Evolutionary conservation across 2,797 vertebrate genomes (phyloP).

Genomic region (Tamandua tetradactyla): DNA sequence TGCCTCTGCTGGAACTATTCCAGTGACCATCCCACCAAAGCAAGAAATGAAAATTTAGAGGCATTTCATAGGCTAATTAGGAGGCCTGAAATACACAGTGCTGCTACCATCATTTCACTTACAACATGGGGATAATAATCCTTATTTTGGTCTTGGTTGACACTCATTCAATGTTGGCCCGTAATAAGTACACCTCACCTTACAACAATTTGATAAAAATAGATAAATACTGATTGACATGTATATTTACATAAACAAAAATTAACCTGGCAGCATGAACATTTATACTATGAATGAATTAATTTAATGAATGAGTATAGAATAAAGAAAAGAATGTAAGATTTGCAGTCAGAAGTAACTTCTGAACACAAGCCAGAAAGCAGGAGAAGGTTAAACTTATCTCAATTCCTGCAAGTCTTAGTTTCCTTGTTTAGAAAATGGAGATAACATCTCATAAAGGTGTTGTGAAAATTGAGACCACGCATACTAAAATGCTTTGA

Average conservation of each 20-base stretch:
- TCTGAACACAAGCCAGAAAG: conserved; percentile 28
- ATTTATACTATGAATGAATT: conserved; percentile 38
- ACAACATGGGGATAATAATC: neutral
- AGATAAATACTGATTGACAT: conserved; percentile 14
- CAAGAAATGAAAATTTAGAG: conserved; percentile 11
- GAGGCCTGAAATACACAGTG: neutral
- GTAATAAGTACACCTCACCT: neutral
- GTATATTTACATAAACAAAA: neutral
- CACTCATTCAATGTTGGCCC: neutral
- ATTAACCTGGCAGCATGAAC: conserved; percentile 9
- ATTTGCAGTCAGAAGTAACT: conserved; percentile 28
- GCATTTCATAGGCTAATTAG: neutral
- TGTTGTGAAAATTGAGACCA: neutral
- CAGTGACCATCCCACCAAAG: conserved; percentile 4
- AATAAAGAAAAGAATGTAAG: conserved; percentile 32
- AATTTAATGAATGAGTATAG: conserved; percentile 23
- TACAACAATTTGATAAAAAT: conserved; percentile 36
- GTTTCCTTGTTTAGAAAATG: conserved; percentile 36
- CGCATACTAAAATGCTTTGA: neutral
- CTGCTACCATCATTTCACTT: neutral
- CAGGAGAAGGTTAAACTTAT: neutral
- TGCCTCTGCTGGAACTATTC: neutral
- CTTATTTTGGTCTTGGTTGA: conserved; percentile 15
- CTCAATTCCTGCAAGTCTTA: neutral
- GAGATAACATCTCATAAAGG: neutral